These are phyloP conservation scores for Mormyrus lacerda DNA, from an alignment of 2,113 vertebrate genomes.

Conservation along the genomic window DNA sequence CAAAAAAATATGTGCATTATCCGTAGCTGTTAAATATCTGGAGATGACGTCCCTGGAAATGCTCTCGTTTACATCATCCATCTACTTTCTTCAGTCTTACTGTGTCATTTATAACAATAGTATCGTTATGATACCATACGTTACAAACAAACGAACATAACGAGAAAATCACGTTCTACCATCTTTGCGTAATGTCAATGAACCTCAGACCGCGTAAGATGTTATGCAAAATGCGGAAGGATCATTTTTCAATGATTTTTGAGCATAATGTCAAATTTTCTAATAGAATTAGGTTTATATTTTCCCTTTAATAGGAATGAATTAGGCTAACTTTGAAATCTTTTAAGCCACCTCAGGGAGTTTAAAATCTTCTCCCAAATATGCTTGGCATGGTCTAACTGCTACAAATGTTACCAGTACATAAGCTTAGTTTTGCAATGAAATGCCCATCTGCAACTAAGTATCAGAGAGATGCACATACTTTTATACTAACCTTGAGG, in stretches of 20 bases:
- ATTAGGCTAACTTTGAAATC: neutral
- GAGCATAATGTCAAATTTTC: neutral
- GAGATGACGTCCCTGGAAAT: neutral
- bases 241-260: neutral
- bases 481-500: neutral
- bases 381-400: neutral
- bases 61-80: neutral
- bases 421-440: neutral
- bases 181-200: neutral
- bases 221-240: neutral
- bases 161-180: neutral
- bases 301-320: neutral
- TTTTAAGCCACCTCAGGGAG: neutral
- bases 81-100: neutral
- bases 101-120: neutral
- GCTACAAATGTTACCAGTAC: neutral
- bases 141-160: neutral
- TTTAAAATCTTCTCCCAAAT: neutral
- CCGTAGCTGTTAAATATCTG: constrained; percentile 1
- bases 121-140: neutral
- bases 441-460: neutral
- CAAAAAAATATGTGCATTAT: neutral
- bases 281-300: neutral
- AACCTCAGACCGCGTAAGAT: neutral
- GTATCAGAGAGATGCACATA: neutral